Evolutionary conservation across 2,797 vertebrate species (phyloP).

Genomic region (Gobionotothen gibberifrons): DNA sequence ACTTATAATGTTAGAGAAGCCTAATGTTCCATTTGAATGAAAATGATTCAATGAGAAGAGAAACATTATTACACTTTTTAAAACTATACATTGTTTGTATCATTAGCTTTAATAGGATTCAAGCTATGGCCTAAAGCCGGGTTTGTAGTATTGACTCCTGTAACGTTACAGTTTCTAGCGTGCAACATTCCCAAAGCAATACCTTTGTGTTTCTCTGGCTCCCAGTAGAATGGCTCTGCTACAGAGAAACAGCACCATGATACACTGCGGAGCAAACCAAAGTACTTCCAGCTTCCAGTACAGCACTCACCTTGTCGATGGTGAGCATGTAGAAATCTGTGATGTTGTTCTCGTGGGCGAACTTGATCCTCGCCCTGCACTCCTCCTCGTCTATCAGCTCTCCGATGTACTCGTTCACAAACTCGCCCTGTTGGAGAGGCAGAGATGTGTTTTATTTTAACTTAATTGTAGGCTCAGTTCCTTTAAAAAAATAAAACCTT

Average conservation of each 20-base stretch:
- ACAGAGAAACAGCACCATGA: constrained; percentile 57
- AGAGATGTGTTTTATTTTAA: background rate
- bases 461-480: background rate
- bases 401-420: constrained; percentile 98
- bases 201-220: constrained; percentile 81
- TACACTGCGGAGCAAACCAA: constrained; percentile 68
- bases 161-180: constrained; percentile 72
- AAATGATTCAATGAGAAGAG: no score
- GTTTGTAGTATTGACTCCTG: constrained; percentile 74
- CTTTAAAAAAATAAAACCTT: background rate
- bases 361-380: constrained; percentile 93
- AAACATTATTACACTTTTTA: background rate
- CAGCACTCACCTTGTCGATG: constrained; percentile 92
- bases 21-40: no score
- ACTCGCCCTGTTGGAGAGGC: constrained; percentile 88
- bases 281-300: fast-evolving
- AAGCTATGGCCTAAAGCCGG: background rate
- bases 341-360: constrained; percentile 96
- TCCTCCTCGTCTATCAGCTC: constrained; percentile 98
- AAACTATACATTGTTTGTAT: background rate
- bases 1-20: no score
- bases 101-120: background rate
- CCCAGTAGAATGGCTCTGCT: constrained; percentile 59
- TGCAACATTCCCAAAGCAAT: constrained; percentile 88
- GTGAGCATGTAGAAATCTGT: constrained; percentile 99